These are phyloP conservation scores for Tinea pellionella DNA, from an alignment of 2,888 invertebrate genomes.

Conservation along the genomic window DNA sequence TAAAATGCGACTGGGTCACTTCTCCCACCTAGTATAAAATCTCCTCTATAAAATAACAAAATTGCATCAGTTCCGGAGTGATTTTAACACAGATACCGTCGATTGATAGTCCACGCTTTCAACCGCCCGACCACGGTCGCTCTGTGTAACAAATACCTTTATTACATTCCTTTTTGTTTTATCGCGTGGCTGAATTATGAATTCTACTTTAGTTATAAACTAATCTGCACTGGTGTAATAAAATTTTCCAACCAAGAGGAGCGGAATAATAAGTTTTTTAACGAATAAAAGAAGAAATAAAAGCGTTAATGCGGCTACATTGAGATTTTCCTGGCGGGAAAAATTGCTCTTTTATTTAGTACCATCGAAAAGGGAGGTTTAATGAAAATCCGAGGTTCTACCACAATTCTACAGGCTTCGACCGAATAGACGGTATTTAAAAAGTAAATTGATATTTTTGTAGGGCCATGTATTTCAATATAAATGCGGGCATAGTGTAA, in stretches of 20 bases:
- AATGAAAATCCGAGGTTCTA: conserved; percentile 54
- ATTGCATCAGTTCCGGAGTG: too few relatives aligned
- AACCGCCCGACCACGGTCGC: too few relatives aligned
- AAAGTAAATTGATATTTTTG: conserved; percentile 5
- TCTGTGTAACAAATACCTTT: neutral
- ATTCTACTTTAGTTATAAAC: conserved; percentile 28
- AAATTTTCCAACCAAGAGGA: conserved; percentile 53
- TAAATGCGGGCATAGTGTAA: conserved; percentile 44
- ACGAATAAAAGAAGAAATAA: conserved; percentile 58
- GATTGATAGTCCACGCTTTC: too few relatives aligned
- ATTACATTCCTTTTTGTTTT: neutral
- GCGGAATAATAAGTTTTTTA: conserved; percentile 60
- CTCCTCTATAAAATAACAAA: too few relatives aligned
- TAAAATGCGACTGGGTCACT: too few relatives aligned
- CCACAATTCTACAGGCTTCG: neutral
- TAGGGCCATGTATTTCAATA: conserved; percentile 39
- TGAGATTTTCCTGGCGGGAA: conserved; percentile 58
- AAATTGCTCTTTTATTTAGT: conserved; percentile 61
- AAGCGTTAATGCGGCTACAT: conserved; percentile 62
- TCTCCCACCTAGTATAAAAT: too few relatives aligned
- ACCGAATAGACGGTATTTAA: neutral
- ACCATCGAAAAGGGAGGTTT: conserved; percentile 51
- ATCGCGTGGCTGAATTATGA: neutral
- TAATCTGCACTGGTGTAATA: conserved; percentile 49
- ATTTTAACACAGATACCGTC: too few relatives aligned